These are phyloP conservation scores for Cnemophilus loriae DNA, from an alignment of 2,113 vertebrate genomes.

Conservation along the genomic window DNA sequence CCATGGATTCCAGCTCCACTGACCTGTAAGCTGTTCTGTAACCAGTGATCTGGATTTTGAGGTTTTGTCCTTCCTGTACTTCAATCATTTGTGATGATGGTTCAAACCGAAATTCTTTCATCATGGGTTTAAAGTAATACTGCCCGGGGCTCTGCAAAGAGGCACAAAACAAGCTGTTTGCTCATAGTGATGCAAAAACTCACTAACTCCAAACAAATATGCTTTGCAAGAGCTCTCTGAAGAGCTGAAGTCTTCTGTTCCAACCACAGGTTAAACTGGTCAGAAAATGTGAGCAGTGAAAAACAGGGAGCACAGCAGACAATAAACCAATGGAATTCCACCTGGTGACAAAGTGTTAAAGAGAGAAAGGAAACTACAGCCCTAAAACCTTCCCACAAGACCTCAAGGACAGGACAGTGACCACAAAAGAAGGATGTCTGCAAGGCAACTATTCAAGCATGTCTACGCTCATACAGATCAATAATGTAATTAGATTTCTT, in stretches of 20 bases:
- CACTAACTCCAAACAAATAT: not conserved
- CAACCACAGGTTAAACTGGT: not conserved
- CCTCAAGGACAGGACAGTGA: not conserved
- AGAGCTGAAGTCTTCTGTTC: not conserved
- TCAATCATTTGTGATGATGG: slow-evolving; percentile 96
- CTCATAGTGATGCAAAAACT: not conserved
- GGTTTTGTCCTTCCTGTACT: slow-evolving; percentile 91
- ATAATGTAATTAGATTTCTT: not conserved
- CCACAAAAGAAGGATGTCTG: not conserved
- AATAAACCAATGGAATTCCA: not conserved
- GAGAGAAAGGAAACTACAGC: not conserved
- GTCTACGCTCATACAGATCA: not conserved
- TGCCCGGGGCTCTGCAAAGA: slow-evolving; percentile 92
- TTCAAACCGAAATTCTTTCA: slow-evolving; percentile 98
- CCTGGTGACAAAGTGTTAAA: not conserved
- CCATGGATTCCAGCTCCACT: not conserved
- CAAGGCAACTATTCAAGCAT: not conserved
- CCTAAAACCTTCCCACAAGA: not conserved
- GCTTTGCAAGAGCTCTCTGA: not conserved
- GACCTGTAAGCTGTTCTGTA: slow-evolving; percentile 91
- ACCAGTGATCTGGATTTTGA: slow-evolving; percentile 87
- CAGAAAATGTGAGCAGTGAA: not conserved
- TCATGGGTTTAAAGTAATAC: slow-evolving; percentile 99
- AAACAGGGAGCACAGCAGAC: not conserved
- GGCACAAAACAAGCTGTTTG: not conserved